Percentiles rank a stretch among this genome's conserved stretches.
Conservation (phyloP, 2,113 vertebrate species). For the Mus pahari region DNA sequence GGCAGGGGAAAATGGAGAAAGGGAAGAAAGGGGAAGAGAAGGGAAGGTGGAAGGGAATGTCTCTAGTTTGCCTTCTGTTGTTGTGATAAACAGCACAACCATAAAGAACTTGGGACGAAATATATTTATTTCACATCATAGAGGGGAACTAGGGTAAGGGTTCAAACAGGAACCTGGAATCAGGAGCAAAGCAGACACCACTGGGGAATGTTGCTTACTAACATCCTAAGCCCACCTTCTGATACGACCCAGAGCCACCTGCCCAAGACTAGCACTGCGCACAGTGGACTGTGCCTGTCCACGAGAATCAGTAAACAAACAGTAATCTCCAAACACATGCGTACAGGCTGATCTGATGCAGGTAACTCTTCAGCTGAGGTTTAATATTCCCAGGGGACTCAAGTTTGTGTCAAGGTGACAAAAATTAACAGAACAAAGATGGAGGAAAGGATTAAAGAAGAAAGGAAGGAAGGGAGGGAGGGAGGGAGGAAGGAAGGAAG, state of each 20-base stretch:
- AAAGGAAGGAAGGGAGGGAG: neutral
- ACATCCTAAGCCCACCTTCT: neutral
- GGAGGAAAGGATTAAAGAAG: neutral
- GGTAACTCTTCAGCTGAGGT: neutral
- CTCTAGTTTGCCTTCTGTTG: neutral
- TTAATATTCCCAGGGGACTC: neutral
- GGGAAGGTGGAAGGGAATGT: neutral
- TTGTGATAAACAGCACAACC: neutral
- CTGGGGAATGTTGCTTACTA: neutral
- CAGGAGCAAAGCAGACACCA: neutral
- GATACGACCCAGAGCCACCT: neutral
- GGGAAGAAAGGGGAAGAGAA: too few species aligned
- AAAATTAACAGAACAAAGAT: neutral
- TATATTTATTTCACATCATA: neutral
- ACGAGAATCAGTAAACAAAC: neutral
- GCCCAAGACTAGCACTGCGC: neutral
- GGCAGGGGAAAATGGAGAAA: too few species aligned
- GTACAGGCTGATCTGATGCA: neutral
- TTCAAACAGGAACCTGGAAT: neutral
- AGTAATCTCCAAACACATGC: neutral
- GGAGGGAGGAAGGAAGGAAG: neutral
- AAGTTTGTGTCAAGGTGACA: neutral
- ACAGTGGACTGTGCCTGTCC: fast-evolving
- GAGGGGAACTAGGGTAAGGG: neutral
- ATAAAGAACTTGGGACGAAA: neutral